These are phyloP conservation scores for Pygoscelis antarcticus DNA, from an alignment of 2,113 vertebrate species.

Conservation along the genomic window DNA sequence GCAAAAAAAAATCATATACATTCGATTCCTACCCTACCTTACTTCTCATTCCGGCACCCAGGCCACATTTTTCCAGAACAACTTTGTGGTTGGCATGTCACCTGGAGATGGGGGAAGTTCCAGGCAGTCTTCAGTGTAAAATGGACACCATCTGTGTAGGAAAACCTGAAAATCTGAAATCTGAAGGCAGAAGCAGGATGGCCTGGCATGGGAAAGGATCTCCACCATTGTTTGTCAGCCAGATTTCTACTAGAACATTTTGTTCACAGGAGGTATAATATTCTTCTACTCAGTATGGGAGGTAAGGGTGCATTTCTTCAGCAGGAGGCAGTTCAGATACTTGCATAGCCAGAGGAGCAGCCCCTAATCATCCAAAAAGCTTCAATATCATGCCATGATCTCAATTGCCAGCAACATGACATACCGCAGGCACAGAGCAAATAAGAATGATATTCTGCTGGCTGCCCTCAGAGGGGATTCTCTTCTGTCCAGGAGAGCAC, in stretches of 20 bases:
- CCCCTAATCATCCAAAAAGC: not conserved
- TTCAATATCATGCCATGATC: not conserved
- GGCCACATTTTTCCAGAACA: not conserved
- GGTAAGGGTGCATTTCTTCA: not conserved
- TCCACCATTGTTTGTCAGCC: not conserved
- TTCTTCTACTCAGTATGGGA: not conserved
- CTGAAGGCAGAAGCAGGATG: not conserved
- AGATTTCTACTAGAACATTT: not conserved
- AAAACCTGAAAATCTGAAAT: not conserved
- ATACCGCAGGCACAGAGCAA: not conserved
- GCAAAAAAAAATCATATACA: not conserved
- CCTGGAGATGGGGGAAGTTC: not conserved
- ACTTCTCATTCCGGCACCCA: not conserved
- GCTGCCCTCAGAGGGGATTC: not conserved
- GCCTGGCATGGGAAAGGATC: not conserved
- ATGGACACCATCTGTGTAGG: not conserved
- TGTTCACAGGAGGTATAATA: not conserved
- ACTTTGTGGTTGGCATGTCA: not conserved
- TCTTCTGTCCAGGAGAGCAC: not conserved
- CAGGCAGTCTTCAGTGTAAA: not conserved
- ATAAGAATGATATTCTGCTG: not conserved
- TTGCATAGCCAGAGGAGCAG: not conserved
- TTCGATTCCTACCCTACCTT: not conserved
- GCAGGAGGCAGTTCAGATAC: not conserved
- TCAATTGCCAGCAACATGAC: not conserved